Conservation (phyloP, 2,888 invertebrate genomes). For the Chloroclystis v-ata region DNA sequence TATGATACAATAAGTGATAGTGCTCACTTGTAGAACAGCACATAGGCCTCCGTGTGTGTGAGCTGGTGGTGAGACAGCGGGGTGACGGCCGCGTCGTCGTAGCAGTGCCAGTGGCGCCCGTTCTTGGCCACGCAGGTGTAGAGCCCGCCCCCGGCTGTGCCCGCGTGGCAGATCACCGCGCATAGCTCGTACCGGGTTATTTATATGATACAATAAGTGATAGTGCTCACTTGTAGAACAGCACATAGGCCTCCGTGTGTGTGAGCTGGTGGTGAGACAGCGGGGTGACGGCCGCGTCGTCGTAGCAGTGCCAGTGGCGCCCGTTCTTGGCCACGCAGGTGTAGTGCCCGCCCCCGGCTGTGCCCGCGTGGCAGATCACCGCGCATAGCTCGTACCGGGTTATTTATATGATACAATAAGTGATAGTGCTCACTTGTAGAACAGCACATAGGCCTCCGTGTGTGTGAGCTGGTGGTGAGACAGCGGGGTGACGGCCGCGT, state of each 20-base stretch:
- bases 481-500: constrained; percentile 89
- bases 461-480: constrained; percentile 73
- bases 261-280: constrained; percentile 77
- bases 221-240: constrained; percentile 90
- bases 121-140: no score
- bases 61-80: constrained; percentile 80
- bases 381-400: no score
- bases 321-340: no score
- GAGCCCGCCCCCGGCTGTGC: no score
- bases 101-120: constrained; percentile 94
- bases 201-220: no score
- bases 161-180: no score
- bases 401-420: no score
- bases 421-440: constrained; percentile 86
- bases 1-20: no score
- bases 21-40: constrained; percentile 90
- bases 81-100: constrained; percentile 94
- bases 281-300: constrained; percentile 93
- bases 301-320: constrained; percentile 94
- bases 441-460: constrained; percentile 95
- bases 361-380: no score
- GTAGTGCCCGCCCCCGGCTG: no score
- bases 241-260: constrained; percentile 92
- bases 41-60: constrained; percentile 89
- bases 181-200: no score